Evolutionary conservation across 2,888 invertebrate genomes (phyloP), one percentile per base, ranked within the genome.

Genomic region (Leucophenga montana): DNA sequence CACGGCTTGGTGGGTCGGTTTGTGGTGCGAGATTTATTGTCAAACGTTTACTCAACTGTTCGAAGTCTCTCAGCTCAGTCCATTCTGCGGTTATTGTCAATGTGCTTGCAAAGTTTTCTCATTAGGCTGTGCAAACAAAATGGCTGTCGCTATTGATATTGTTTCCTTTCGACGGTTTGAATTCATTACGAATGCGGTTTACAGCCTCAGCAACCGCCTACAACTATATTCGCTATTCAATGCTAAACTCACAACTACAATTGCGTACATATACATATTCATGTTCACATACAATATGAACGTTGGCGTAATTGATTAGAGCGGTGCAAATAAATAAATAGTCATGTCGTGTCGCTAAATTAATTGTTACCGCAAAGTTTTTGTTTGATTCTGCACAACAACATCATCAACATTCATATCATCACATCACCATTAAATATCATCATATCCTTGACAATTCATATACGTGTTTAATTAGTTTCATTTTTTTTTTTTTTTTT

Each of bases 71-170:
- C 39, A n/a, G 48, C 50, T 59, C 20, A 13, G 64, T 54, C 67
- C 53, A 59, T 70, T 46, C 16, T 68, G 16, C n/a, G 50, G 77
- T 81, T 76, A 84, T 81, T 81, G 80, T 84, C 84, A 83, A 82
- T 84, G 83, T 78, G 79, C 74, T 81, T 71, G 76, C 77, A 83
- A 82, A 84, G 84, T 82, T 82, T 84, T 82, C 83, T 84, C 84
- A 82, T 82, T 84, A 82, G 81, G 75, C 80, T 80, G 75, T 72
- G 78, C 80, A 84, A 81, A 81, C 82, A 84, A 83, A 83, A 82
- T 79, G 75, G 82, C 48, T 54, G 39, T 66, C 20, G 11, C 57
- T 18, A 27, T 62, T 62, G 20, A 27, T 33, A 39, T 72, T 64
- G 48, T 61, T 75, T 71, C 8, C 54, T 77, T 71, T 68, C 75